These are phyloP conservation scores for Habropoda laboriosa DNA, from an alignment of 1,140 invertebrate genomes.

Conservation along the genomic window DNA sequence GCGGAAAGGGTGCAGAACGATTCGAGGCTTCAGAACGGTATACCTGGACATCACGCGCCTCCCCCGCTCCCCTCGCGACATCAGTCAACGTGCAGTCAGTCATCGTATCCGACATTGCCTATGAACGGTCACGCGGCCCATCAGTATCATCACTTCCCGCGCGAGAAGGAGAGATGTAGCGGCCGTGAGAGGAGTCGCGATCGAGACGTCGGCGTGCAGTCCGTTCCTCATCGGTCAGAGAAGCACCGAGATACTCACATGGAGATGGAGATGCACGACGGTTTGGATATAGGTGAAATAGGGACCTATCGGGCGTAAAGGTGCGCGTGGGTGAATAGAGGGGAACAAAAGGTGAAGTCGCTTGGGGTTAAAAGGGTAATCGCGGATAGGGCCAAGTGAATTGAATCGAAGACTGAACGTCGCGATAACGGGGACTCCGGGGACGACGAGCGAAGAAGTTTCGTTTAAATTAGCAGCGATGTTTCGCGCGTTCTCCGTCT, in stretches of 20 bases:
- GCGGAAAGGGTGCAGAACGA: conserved; percentile 49
- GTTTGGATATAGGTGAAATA: conserved; percentile 59
- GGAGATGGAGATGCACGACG: conserved; percentile 68
- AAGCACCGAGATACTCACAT: conserved; percentile 63
- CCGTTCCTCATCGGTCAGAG: conserved; percentile 53
- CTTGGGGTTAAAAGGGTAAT: neutral
- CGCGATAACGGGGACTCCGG: neutral
- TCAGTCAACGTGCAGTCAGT: conserved; percentile 68
- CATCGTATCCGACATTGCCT: conserved; percentile 73
- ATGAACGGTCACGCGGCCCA: conserved; percentile 71
- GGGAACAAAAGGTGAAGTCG: neutral
- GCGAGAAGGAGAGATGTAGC: conserved; percentile 61
- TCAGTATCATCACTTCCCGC: conserved; percentile 70
- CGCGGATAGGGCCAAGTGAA: conserved; percentile 15
- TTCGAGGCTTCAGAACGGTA: conserved; percentile 60
- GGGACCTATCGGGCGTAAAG: conserved; percentile 70
- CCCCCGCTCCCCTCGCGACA: conserved; percentile 70
- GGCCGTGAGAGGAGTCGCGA: conserved; percentile 58
- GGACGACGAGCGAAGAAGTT: neutral
- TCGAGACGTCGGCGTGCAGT: conserved; percentile 36
- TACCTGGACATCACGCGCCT: conserved; percentile 50
- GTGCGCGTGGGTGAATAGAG: neutral
- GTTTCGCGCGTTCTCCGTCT: neutral
- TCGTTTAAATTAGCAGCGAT: too few species aligned
- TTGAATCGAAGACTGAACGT: conserved; percentile 42